A percentile compares a stretch with the other conserved stretches of the same genome.
These are phyloP conservation scores for Epinephelus moara DNA, from an alignment of 2,113 vertebrate genomes.

Conservation along the genomic window DNA sequence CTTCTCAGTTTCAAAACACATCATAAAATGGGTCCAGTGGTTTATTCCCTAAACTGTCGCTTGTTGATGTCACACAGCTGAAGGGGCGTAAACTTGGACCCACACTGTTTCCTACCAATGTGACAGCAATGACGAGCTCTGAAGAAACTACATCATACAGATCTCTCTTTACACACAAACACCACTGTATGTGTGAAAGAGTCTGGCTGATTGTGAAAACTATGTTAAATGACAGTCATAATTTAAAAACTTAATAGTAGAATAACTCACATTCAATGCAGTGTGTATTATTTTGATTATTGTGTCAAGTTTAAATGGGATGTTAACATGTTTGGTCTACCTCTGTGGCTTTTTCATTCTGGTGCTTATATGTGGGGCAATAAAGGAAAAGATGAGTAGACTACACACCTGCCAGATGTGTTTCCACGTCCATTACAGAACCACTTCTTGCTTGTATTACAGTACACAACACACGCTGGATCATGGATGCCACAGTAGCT, in stretches of 20 bases:
- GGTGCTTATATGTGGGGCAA: not conserved
- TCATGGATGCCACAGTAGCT: constrained; percentile 99
- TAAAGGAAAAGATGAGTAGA: not conserved
- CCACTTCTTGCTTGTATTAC: constrained; percentile 99
- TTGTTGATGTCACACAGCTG: not conserved
- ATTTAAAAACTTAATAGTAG: not conserved
- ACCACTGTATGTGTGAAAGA: constrained; percentile 3
- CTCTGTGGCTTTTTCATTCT: not conserved
- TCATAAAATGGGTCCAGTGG: not conserved
- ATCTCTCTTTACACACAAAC: constrained; percentile 8
- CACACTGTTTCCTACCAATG: not conserved
- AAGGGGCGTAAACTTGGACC: constrained; percentile 4
- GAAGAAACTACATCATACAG: not conserved
- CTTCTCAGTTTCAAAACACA: not conserved
- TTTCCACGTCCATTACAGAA: constrained; percentile 99
- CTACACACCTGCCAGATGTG: constrained; percentile 94
- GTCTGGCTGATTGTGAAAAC: not conserved
- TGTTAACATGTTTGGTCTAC: not conserved
- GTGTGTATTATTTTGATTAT: not conserved
- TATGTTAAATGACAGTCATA: too few relatives aligned
- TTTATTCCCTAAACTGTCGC: not conserved
- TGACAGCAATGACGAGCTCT: not conserved
- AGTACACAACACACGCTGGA: constrained; percentile 98
- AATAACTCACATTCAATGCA: not conserved
- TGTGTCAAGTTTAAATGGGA: not conserved